Evolutionary conservation across 2,113 vertebrate species (phyloP).

Genomic region (Oxyura jamaicensis): DNA sequence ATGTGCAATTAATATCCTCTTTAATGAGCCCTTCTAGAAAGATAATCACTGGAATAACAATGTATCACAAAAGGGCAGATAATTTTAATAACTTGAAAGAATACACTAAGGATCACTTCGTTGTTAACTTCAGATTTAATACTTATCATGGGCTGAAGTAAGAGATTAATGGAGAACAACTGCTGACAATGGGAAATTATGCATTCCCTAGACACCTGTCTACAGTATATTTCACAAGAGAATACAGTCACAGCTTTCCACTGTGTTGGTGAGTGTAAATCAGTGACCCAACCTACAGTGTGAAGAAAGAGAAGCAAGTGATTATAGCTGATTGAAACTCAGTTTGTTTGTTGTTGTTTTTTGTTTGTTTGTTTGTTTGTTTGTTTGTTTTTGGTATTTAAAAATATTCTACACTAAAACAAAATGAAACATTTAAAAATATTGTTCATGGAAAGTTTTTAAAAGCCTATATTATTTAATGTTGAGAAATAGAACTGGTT

Average conservation of each 20-base stretch:
- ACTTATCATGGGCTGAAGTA: constrained; percentile 10
- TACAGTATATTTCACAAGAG: neutral
- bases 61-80: neutral
- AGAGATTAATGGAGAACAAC: neutral
- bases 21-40: constrained; percentile 22
- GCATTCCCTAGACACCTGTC: neutral
- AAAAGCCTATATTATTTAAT: neutral
- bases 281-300: neutral
- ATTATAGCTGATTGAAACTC: neutral
- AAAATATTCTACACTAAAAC: neutral
- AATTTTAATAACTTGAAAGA: constrained; percentile 39
- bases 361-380: neutral
- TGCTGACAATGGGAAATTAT: constrained; percentile 1
- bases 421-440: neutral
- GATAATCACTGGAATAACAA: constrained; percentile 19
- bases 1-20: constrained; percentile 28
- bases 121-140: constrained; percentile 16
- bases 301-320: neutral
- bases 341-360: neutral
- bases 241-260: neutral
- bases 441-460: neutral
- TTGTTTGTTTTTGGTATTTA: neutral
- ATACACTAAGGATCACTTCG: neutral
- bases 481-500: neutral
- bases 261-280: neutral